These are phyloP conservation scores for Musca domestica DNA, from an alignment of 1,140 invertebrate genomes.

Conservation along the genomic window DNA sequence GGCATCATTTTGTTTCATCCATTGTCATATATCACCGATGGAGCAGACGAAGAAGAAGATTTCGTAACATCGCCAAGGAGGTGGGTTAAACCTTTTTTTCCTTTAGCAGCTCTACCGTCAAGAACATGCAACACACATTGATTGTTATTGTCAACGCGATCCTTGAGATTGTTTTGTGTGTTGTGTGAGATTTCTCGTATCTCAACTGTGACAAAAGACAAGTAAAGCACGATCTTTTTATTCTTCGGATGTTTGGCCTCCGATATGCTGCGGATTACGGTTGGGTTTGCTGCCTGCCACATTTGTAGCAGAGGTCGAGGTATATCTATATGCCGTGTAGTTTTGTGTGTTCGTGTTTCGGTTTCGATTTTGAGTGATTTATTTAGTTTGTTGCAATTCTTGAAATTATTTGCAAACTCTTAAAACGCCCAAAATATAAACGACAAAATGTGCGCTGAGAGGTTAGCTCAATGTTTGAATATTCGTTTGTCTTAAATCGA, in stretches of 20 bases:
- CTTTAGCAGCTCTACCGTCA: no score
- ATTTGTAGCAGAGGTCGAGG: no score
- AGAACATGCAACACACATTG: not conserved
- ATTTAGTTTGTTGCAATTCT: conserved; percentile 47
- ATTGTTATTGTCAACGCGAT: conserved; percentile 19
- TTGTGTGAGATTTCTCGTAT: conserved; percentile 11
- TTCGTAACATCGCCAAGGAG: no score
- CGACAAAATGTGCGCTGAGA: not conserved
- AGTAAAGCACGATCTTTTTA: conserved; percentile 42
- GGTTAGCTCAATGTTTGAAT: not conserved
- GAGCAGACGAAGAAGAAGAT: no score
- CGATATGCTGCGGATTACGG: no score
- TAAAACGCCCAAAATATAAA: conserved; percentile 25
- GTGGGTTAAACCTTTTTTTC: no score
- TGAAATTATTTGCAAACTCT: conserved; percentile 43
- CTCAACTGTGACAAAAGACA: conserved; percentile 42
- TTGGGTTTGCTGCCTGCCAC: no score
- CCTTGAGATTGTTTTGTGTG: not conserved
- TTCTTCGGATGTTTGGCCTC: no score
- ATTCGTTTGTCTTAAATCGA: not conserved
- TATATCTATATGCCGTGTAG: not conserved
- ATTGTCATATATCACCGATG: conserved; percentile 13
- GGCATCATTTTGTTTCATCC: conserved; percentile 5
- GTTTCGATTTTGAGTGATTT: conserved; percentile 39
- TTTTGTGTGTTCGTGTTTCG: not conserved